These are phyloP conservation scores for Pampusana beccarii DNA, from an alignment of 2,113 vertebrate species.

Conservation along the genomic window DNA sequence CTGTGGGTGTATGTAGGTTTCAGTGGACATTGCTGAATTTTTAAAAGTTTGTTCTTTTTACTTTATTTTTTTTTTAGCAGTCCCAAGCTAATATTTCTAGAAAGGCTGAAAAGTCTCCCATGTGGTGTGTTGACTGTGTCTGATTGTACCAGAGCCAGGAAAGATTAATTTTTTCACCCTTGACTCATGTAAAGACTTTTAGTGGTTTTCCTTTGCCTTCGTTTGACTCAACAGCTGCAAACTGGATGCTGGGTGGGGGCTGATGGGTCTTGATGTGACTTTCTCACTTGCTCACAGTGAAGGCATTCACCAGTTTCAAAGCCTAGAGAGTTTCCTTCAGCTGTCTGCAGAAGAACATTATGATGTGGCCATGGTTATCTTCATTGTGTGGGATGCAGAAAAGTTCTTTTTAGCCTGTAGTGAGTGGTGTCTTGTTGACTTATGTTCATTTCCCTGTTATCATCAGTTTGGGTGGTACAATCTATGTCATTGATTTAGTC, in stretches of 20 bases:
- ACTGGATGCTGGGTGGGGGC: neutral
- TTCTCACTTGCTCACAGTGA: neutral
- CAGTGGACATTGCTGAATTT: neutral
- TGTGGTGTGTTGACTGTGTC: neutral
- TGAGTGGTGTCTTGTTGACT: neutral
- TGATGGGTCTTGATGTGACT: fast-evolving
- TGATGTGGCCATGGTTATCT: neutral
- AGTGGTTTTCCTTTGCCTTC: neutral
- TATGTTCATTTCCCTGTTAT: neutral
- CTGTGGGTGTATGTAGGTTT: neutral
- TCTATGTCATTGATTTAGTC: neutral
- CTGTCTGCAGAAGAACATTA: neutral
- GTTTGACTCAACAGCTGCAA: neutral
- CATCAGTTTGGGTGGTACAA: neutral
- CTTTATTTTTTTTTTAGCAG: neutral
- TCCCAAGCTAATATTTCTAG: neutral
- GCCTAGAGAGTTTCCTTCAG: neutral
- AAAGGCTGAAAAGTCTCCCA: neutral
- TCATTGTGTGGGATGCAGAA: neutral
- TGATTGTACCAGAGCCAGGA: neutral
- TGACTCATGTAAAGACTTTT: neutral
- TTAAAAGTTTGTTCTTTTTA: neutral
- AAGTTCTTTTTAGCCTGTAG: neutral
- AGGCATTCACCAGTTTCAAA: neutral
- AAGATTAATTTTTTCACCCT: neutral